Evolutionary conservation across 2,888 invertebrate genomes (phyloP), one percentile per base, ranked within the genome.

Genomic region (Tridacna crocea): DNA sequence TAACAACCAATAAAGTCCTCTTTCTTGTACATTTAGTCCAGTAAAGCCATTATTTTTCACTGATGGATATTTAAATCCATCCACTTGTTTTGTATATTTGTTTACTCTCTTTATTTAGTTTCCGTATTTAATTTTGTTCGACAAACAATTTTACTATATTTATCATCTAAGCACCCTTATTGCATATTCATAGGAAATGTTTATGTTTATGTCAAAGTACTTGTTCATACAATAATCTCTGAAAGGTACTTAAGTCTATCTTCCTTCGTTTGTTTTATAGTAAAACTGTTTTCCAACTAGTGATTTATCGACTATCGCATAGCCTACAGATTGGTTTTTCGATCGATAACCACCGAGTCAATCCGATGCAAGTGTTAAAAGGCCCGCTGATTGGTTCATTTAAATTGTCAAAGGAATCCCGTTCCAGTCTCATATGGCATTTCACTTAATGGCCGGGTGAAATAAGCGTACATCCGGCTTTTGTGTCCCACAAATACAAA

Each of bases 241-340:
- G 8, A 19, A 51, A 70, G 24, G 48, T 51, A 70, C 51, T 70
- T 68, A 26, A 51, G 19, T 51, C 47, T 46, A 51, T 70, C 17
- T n/a, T 17, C 24, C 24, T 70, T 70, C 70, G 70, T 70, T 70
- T 70, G n/a, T 24, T 70, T 70, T 24, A 26, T 4, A 70, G 70
- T 48, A 48, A 70, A 68, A 61, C 13, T 61, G 61, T 22, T 61
- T 61, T 61, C 61, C 12, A 61, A 13, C 61, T 13, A 24, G 26
- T 24, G 61, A 61, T 61, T 61, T 61, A 61, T 24, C 61, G 22
- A 22, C 61, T 61, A 13, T 24, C 13, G 61, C 61, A 61, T 58
- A 61, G 13, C 26, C 22, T n/a, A 61, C 10, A 13, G 26, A 61
- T 61, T 61, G 13, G 19, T 61, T n/a, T 61, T 61, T 13, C 24